These are phyloP conservation scores for Cacoxenus indagator DNA, from an alignment of 2,888 invertebrate species.

Conservation along the genomic window DNA sequence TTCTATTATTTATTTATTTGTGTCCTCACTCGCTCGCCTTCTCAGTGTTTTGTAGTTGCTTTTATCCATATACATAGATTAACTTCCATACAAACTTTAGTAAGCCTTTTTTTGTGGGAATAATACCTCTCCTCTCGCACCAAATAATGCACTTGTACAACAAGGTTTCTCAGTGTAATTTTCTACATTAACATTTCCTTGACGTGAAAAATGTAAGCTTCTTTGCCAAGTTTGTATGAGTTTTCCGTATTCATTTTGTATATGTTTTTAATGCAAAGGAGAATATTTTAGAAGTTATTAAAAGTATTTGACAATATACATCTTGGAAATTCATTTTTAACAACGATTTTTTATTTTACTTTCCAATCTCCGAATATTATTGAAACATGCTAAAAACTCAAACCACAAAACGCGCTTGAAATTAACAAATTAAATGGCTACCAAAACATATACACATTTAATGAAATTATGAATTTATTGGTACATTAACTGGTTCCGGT, in stretches of 20 bases:
- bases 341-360: constrained; percentile 32
- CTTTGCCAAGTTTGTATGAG: neutral
- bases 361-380: constrained; percentile 36
- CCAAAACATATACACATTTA: neutral
- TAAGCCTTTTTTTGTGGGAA: too few relatives aligned
- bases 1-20: too few relatives aligned
- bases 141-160: constrained; percentile 10
- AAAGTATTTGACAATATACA: neutral
- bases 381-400: constrained; percentile 22
- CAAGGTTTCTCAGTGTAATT: constrained; percentile 55
- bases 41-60: too few relatives aligned
- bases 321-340: constrained; percentile 15
- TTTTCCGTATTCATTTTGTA: constrained; percentile 22
- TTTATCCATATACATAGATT: neutral
- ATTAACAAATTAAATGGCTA: neutral
- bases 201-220: neutral
- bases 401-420: constrained; percentile 25
- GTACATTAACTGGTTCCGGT: too few relatives aligned
- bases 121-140: constrained; percentile 23
- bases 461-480: too few relatives aligned
- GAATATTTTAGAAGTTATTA: neutral
- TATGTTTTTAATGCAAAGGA: constrained; percentile 12
- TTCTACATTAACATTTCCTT: constrained; percentile 26
- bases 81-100: too few relatives aligned
- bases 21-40: too few relatives aligned